phyloP scores from a whole-genome alignment of 2,888 invertebrate species.

The Euzetes globulus region DNA sequence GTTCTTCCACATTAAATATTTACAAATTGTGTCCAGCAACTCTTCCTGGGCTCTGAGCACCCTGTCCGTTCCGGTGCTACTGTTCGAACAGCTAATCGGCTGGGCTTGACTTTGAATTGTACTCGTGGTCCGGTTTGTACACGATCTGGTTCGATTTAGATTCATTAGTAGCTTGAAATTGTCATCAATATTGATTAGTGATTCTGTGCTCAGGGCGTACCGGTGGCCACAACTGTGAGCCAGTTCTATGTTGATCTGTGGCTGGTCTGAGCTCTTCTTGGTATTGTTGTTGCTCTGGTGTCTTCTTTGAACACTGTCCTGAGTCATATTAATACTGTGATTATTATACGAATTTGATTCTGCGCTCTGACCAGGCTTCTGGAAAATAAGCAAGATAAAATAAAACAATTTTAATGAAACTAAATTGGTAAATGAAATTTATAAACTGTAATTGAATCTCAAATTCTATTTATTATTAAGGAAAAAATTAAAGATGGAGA shows the following conservation, averaged over 20 bases:
- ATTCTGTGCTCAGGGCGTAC: constrained; percentile 1
- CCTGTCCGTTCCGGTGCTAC: neutral
- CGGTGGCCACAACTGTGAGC: neutral
- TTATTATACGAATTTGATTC: neutral
- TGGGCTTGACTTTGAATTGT: neutral
- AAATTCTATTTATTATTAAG: too few relatives aligned
- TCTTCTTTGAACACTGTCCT: neutral
- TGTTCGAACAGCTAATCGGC: neutral
- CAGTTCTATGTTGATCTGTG: neutral
- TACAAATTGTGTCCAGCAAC: constrained; percentile 49
- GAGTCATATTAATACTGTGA: neutral
- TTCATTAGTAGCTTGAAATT: neutral
- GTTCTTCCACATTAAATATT: constrained; percentile 50
- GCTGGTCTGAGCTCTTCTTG: neutral
- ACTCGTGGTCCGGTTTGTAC: neutral
- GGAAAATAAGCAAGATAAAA: too few relatives aligned
- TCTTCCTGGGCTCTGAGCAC: constrained; percentile 44
- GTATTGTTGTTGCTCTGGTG: neutral
- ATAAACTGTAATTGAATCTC: too few relatives aligned
- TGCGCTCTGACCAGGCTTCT: neutral
- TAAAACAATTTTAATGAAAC: too few relatives aligned
- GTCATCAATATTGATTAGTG: constrained; percentile 4
- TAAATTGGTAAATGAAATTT: too few relatives aligned
- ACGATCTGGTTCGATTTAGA: neutral
- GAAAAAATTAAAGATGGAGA: too few relatives aligned